Percentiles rank a stretch among this genome's conserved stretches.
phyloP scores from a whole-genome alignment of 2,797 vertebrate species.

The Notolabrus celidotus region DNA sequence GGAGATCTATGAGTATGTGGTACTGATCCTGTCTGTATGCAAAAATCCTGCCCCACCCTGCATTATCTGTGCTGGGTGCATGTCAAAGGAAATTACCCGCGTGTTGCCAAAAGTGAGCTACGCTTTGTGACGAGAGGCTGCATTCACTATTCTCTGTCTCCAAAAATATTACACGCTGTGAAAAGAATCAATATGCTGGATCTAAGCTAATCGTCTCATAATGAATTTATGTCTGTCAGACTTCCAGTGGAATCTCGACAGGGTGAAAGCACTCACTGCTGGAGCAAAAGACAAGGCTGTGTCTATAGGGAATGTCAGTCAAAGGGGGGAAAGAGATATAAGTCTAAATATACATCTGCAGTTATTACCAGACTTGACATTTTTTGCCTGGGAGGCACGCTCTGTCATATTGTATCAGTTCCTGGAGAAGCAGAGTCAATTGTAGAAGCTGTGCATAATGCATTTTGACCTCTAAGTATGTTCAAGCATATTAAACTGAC shows the following conservation, averaged over 20 bases:
- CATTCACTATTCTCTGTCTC: conserved; percentile 5
- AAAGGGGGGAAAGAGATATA: conserved; percentile 27
- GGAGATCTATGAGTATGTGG: conserved; percentile 9
- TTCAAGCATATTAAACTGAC: conserved; percentile 1
- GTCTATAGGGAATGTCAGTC: conserved; percentile 61
- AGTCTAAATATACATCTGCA: conserved; percentile 40
- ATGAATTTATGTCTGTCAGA: conserved; percentile 40
- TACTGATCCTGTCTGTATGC: conserved; percentile 23
- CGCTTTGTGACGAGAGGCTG: conserved; percentile 9
- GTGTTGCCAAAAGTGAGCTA: conserved; percentile 5
- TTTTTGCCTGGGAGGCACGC: conserved; percentile 30
- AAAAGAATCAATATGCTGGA: conserved; percentile 40
- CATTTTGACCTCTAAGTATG: conserved; percentile 30
- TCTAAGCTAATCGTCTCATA: conserved; percentile 42
- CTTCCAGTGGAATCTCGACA: conserved; percentile 18
- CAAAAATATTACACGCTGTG: conserved; percentile 15
- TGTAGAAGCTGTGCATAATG: conserved; percentile 18
- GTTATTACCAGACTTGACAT: conserved; percentile 37
- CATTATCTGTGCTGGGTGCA: conserved; percentile 16
- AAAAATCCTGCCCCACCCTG: conserved; percentile 13
- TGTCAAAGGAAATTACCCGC: conserved; percentile 31
- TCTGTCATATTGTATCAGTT: conserved; percentile 50
- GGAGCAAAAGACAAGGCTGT: conserved; percentile 29
- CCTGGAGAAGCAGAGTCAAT: conserved; percentile 1
- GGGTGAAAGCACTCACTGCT: conserved; percentile 20